Conservation (phyloP, 2,797 vertebrate species). For the Microchirus variegatus region DNA sequence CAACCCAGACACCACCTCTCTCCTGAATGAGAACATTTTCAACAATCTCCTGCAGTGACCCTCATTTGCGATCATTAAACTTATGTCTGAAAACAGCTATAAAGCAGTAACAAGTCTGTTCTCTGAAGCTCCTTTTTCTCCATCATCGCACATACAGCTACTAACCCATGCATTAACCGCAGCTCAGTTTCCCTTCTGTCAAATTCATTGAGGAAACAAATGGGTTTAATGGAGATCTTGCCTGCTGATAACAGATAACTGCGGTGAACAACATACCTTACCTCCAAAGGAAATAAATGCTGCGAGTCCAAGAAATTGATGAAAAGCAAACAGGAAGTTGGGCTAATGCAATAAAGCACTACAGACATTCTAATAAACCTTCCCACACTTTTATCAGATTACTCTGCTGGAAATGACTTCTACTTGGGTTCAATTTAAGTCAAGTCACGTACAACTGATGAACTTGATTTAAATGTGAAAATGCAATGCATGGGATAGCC, state of each 20-base stretch:
- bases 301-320: constrained; percentile 61
- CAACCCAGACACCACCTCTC: too few relatives aligned
- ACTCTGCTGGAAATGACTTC: constrained; percentile 23
- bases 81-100: too few relatives aligned
- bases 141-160: constrained; percentile 16
- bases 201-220: constrained; percentile 67
- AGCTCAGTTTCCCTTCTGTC: constrained; percentile 60
- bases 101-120: too few relatives aligned
- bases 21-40: too few relatives aligned
- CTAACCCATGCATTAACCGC: constrained; percentile 58
- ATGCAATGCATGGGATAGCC: constrained; percentile 2
- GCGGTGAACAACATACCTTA: constrained; percentile 60
- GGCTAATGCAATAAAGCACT: constrained; percentile 54
- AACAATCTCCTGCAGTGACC: too few relatives aligned
- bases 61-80: too few relatives aligned
- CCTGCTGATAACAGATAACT: constrained; percentile 69
- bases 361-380: constrained; percentile 28
- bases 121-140: too few relatives aligned
- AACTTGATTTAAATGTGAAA: constrained; percentile 27
- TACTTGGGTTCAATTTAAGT: constrained; percentile 34
- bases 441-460: constrained; percentile 25
- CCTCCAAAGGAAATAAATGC: constrained; percentile 44
- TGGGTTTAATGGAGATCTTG: constrained; percentile 70
- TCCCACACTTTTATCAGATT: constrained; percentile 48
- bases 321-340: constrained; percentile 62